These are phyloP conservation scores for Chalcosyrphus nemorum DNA, from an alignment of 2,888 invertebrate species.

Conservation along the genomic window DNA sequence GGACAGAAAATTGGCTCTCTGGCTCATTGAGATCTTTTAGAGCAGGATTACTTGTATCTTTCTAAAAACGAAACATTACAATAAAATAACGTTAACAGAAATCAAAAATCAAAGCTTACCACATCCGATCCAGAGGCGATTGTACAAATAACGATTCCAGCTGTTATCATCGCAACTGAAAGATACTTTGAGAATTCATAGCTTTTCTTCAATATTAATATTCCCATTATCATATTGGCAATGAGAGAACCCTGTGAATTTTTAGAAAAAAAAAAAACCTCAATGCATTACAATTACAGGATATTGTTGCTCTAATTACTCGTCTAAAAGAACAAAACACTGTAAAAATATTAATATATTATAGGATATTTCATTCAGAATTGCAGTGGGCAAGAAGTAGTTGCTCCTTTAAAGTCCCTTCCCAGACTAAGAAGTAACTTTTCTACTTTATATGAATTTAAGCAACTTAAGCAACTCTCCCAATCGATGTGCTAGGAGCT, in stretches of 20 bases:
- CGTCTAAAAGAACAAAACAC: too few relatives aligned
- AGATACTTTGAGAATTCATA: conserved; percentile 93
- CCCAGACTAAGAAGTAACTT: too few relatives aligned
- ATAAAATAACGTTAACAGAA: conserved; percentile 50
- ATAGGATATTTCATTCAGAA: too few relatives aligned
- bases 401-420: too few relatives aligned
- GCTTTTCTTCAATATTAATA: conserved; percentile 91
- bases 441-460: too few relatives aligned
- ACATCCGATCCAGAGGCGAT: conserved; percentile 91
- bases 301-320: too few relatives aligned
- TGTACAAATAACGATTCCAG: conserved; percentile 96
- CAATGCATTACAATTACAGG: too few relatives aligned
- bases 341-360: too few relatives aligned
- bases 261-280: too few relatives aligned
- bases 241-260: conserved; percentile 90
- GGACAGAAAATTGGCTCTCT: conserved; percentile 77
- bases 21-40: conserved; percentile 74
- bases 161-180: conserved; percentile 95
- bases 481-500: neutral
- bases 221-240: conserved; percentile 98
- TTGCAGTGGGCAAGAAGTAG: too few relatives aligned
- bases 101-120: conserved; percentile 73
- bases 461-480: too few relatives aligned
- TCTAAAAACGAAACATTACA: conserved; percentile 76
- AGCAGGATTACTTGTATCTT: conserved; percentile 85